A percentile compares a stretch with the other conserved stretches of the same genome.
phyloP scores from a whole-genome alignment of 2,797 vertebrate genomes.

The Helarctos malayanus region DNA sequence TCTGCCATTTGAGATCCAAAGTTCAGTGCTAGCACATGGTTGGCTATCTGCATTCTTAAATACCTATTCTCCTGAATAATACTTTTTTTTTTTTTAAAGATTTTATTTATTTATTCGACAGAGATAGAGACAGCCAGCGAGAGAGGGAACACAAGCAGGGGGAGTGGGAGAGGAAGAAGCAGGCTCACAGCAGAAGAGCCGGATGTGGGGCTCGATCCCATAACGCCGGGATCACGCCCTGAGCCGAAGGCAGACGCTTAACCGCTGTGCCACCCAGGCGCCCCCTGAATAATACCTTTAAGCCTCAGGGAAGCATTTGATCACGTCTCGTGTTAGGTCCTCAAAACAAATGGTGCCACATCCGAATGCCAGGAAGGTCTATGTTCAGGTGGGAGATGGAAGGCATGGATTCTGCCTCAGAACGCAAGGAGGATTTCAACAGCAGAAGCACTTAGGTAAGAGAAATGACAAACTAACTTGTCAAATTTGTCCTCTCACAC shows the following conservation, averaged over 20 bases:
- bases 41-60: not conserved
- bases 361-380: not conserved
- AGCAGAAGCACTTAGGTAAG: not conserved
- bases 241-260: too few species aligned
- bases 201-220: too few species aligned
- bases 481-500: constrained; percentile 43
- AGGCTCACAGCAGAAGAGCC: too few species aligned
- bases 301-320: not conserved
- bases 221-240: too few species aligned
- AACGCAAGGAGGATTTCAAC: not conserved
- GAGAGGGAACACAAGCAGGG: too few species aligned
- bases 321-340: not conserved
- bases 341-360: not conserved
- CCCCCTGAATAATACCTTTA: not conserved
- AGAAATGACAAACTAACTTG: constrained; percentile 59
- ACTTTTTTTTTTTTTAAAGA: not conserved
- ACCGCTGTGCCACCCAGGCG: too few species aligned
- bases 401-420: not conserved
- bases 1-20: not conserved
- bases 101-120: too few species aligned
- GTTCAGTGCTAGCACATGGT: not conserved
- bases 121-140: too few species aligned
- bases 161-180: too few species aligned
- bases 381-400: not conserved
- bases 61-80: not conserved